phyloP scores from a whole-genome alignment of 2,888 invertebrate genomes.

The Tanypteryx hageni region DNA sequence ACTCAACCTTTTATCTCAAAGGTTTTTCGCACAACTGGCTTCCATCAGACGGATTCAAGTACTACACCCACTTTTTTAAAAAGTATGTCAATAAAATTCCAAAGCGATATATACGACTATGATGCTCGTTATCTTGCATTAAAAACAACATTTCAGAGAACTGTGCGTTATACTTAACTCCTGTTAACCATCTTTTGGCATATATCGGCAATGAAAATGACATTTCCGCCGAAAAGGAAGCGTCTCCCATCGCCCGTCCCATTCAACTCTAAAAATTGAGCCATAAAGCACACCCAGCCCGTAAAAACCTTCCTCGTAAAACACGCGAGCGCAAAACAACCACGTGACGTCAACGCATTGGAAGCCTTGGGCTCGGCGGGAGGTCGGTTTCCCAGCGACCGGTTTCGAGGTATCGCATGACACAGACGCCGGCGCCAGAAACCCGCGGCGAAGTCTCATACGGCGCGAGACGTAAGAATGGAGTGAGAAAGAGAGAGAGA shows the following conservation, averaged over 20 bases:
- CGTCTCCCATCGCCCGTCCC: neutral
- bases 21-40: no score
- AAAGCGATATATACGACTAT: no score
- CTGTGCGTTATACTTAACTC: no score
- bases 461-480: neutral
- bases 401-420: neutral
- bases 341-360: slow-evolving; percentile 21
- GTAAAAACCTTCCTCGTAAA: slow-evolving; percentile 3
- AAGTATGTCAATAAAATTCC: no score
- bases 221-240: neutral
- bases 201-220: no score
- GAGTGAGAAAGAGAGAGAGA: neutral
- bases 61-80: no score
- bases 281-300: neutral
- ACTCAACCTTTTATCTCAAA: no score
- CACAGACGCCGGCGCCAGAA: neutral
- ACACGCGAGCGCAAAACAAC: neutral
- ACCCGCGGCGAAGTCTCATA: neutral
- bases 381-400: neutral
- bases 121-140: no score
- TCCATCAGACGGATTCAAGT: no score
- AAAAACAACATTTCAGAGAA: no score
- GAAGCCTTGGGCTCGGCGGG: slow-evolving; percentile 13
- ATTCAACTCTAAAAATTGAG: neutral
- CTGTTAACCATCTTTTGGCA: no score